phyloP scores from a whole-genome alignment of 2,113 vertebrate species.

The Scophthalmus maximus region DNA sequence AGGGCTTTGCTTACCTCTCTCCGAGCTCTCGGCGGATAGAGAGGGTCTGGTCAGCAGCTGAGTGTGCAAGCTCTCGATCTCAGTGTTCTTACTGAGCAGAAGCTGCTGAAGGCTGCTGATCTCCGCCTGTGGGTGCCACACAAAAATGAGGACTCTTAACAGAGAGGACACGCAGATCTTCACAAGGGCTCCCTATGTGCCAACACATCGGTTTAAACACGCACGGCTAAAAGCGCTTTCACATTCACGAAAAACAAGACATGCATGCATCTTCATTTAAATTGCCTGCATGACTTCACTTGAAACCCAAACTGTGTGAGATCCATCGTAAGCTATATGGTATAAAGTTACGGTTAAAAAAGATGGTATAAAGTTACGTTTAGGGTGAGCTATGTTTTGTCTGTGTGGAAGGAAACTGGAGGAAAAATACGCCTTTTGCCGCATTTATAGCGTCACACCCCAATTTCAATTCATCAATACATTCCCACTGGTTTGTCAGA shows the following conservation, averaged over 20 bases:
- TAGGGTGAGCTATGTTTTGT: conserved; percentile 38
- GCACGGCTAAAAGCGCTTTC: conserved; percentile 1
- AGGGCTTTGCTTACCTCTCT: conserved; percentile 86
- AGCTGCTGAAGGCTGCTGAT: conserved; percentile 93
- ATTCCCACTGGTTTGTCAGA: conserved; percentile 2
- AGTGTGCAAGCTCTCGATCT: conserved; percentile 92
- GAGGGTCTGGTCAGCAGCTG: conserved; percentile 87
- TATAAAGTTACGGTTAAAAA: too few relatives aligned
- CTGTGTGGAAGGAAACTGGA: conserved; percentile 1
- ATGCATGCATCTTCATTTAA: conserved; percentile 10
- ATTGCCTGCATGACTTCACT: neutral
- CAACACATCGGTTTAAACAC: conserved; percentile 15
- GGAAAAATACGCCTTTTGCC: neutral
- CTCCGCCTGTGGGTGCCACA: conserved; percentile 85
- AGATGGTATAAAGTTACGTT: too few relatives aligned
- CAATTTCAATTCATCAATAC: neutral
- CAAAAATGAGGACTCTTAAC: conserved; percentile 22
- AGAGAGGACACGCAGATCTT: conserved; percentile 2
- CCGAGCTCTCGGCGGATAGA: conserved; percentile 83
- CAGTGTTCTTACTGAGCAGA: conserved; percentile 90
- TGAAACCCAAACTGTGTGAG: neutral
- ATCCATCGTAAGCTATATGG: neutral
- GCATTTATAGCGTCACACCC: neutral
- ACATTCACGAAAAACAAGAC: conserved; percentile 14
- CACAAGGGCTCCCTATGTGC: conserved; percentile 11